Conservation (phyloP, 2,797 vertebrate genomes). For the Mormyrus hasselquistii region DNA sequence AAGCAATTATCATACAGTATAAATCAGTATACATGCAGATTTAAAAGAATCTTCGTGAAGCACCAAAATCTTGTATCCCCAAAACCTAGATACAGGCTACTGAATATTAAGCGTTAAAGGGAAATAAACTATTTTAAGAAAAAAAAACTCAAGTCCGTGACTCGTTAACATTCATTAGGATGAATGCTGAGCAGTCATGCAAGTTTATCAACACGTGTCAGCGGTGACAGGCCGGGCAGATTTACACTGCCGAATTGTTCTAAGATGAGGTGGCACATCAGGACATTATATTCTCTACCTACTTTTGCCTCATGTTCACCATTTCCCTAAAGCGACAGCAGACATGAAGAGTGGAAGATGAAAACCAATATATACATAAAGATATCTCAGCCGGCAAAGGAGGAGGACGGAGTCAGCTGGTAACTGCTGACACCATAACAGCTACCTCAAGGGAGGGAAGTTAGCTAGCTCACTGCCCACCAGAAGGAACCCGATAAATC, state of each 20-base stretch:
- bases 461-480: not conserved
- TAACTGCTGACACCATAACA: not conserved
- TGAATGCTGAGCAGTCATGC: not conserved
- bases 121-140: not conserved
- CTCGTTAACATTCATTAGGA: not conserved
- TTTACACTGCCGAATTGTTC: not conserved
- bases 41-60: not conserved
- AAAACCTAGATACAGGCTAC: not conserved
- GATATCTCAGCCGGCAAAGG: not conserved
- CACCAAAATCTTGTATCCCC: not conserved
- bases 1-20: not conserved
- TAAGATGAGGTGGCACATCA: slow-evolving; percentile 61
- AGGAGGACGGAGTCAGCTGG: not conserved
- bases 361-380: not conserved
- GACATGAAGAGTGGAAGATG: not conserved
- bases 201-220: slow-evolving; percentile 1
- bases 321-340: not conserved
- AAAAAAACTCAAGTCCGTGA: not conserved
- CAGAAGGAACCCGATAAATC: not conserved
- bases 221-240: not conserved
- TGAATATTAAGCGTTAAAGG: not conserved
- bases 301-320: not conserved
- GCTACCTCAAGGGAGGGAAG: not conserved
- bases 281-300: slow-evolving; percentile 22
- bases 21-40: not conserved